These are phyloP conservation scores for Pseudomyrmex concolor DNA, from an alignment of 1,140 invertebrate genomes.

Conservation along the genomic window DNA sequence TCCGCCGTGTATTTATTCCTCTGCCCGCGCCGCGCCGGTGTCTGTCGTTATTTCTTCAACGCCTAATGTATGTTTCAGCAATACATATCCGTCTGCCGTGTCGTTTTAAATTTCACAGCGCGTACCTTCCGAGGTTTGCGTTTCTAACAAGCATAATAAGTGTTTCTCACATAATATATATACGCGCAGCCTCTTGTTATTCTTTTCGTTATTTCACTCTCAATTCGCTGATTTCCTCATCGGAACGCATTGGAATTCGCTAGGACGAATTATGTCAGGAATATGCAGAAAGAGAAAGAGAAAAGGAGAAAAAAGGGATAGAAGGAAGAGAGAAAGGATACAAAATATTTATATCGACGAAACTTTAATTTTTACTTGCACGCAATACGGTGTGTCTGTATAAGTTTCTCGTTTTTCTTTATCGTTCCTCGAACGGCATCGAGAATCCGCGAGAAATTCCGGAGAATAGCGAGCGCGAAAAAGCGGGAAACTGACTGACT, in stretches of 20 bases:
- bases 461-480: slow-evolving; percentile 18
- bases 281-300: too few species aligned
- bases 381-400: neutral
- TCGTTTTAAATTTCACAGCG: slow-evolving; percentile 60
- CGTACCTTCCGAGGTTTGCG: slow-evolving; percentile 14
- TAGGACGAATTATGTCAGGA: too few species aligned
- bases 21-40: slow-evolving; percentile 39
- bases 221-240: neutral
- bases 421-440: neutral
- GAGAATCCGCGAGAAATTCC: slow-evolving; percentile 12
- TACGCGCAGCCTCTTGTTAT: neutral
- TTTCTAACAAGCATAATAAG: slow-evolving; percentile 22
- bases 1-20: slow-evolving; percentile 44
- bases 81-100: slow-evolving; percentile 71
- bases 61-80: slow-evolving; percentile 78
- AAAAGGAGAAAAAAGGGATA: neutral
- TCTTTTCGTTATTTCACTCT: neutral
- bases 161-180: neutral
- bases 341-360: neutral
- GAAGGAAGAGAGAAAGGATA: neutral
- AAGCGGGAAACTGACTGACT: slow-evolving; percentile 53
- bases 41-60: slow-evolving; percentile 76
- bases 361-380: slow-evolving; percentile 16
- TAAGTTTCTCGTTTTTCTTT: too few species aligned
- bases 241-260: neutral